Conservation (phyloP, 1,140 invertebrate species). For the Heterodera carotae region DNA sequence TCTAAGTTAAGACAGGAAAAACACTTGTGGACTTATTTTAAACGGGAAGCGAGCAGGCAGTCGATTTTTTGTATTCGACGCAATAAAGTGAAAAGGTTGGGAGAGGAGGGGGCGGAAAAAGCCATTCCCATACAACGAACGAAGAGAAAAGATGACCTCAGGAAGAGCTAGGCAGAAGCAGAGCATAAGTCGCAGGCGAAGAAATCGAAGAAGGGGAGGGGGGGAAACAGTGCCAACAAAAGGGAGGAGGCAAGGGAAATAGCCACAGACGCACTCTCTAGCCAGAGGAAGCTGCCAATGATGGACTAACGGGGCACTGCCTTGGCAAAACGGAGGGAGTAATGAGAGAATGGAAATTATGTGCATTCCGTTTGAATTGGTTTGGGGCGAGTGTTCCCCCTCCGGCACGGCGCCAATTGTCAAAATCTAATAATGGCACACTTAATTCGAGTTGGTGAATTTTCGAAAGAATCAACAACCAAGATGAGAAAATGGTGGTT, state of each 20-base stretch:
- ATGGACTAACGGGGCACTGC: not conserved
- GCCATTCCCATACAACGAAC: not conserved
- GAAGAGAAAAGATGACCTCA: not conserved
- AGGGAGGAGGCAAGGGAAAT: not conserved
- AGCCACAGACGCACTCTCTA: not conserved
- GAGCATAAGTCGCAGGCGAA: not conserved
- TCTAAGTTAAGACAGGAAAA: not conserved
- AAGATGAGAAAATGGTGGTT: not conserved
- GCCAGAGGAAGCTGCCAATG: not conserved
- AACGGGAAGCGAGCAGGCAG: not conserved
- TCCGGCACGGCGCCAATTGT: not conserved
- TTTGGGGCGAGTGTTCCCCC: not conserved
- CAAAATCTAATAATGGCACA: constrained; percentile 1
- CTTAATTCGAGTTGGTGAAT: constrained; percentile 1
- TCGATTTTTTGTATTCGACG: not conserved
- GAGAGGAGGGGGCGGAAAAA: too few species aligned
- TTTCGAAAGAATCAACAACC: not conserved
- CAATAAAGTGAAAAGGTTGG: not conserved
- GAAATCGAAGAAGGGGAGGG: not conserved
- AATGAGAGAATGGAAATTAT: not conserved
- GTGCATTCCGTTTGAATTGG: constrained; percentile 1
- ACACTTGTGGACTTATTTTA: not conserved
- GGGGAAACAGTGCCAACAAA: not conserved
- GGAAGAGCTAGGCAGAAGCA: not conserved
- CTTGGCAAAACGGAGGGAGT: not conserved